Evolutionary conservation across 2,113 vertebrate genomes (phyloP), one percentile per base, ranked within the genome.

Genomic region (Hyperoodon ampullatus): DNA sequence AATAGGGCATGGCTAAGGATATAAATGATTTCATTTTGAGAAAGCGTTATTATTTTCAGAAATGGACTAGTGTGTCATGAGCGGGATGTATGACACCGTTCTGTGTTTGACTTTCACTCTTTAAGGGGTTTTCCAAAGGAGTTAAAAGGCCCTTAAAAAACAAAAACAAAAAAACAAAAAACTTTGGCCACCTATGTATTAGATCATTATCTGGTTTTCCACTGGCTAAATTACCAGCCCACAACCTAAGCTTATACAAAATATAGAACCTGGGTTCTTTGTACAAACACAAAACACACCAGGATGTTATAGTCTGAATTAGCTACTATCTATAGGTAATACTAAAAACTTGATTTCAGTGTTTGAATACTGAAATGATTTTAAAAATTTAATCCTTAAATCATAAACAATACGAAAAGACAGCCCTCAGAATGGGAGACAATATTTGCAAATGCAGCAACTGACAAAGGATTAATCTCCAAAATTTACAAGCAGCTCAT

Each of bases 11-110:
- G 95, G 95, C 81, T 93, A 61, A 96, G 95, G 97, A 95, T 96
- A 96, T 70, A 97, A 95, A 97, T 74, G 19, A 92, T 70, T 94
- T 95, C 92, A 90, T 96, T 97, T 82, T 35, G 86, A 88, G 96
- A 92, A 92, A 91, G 47, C 0, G 0, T 66, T 96, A 87, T 96
- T 95, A 92, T 83, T 96, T 96, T 84, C 60, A 94, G 92, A 97
- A 94, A 85, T 16, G 55, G 84, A 90, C 75, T 50, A 28, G 30
- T 14, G 42, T 50, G 42, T 28, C 39, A 65, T 33, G 60, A 93
- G 74, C 11, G 11, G 68, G 58, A 53, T 75, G 70, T 83, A 55
- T 35, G 68, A 91, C 61, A 93, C 6, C 42, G 58, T 42, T 95
- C 72, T 92, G 53, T 21, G 44, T 87, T 92, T 72, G 94, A 90